A percentile compares a stretch with the other conserved stretches of the same genome.
Evolutionary conservation across 2,888 invertebrate genomes (phyloP).

Genomic region (Cheilosia pagana): DNA sequence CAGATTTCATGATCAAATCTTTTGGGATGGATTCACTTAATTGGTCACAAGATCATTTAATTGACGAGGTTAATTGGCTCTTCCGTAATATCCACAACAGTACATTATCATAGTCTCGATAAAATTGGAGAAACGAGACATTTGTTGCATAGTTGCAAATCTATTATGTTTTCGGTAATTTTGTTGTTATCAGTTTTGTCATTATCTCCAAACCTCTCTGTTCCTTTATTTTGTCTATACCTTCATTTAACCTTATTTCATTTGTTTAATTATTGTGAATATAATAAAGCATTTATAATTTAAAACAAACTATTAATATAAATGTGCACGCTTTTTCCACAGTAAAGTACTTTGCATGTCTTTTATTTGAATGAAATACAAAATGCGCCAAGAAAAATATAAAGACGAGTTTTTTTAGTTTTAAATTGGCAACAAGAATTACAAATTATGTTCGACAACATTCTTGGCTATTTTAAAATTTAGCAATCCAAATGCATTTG

Average conservation of each 20-base stretch:
- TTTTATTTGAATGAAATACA: conserved; percentile 28
- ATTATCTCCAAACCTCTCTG: not conserved
- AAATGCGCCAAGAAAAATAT: conserved; percentile 70
- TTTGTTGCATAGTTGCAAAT: no score
- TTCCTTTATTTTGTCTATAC: not conserved
- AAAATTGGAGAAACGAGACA: no score
- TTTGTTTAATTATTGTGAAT: not conserved
- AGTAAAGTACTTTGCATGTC: conserved; percentile 43
- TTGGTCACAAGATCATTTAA: no score
- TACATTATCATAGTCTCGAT: no score
- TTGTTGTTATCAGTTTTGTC: not conserved
- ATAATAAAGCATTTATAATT: conserved; percentile 1
- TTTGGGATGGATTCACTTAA: no score
- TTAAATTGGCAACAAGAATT: conserved; percentile 24
- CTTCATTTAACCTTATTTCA: not conserved
- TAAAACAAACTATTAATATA: not conserved
- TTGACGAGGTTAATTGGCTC: no score
- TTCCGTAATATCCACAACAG: no score
- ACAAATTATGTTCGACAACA: conserved; percentile 19
- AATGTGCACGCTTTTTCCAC: conserved; percentile 42
- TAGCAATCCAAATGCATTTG: conserved; percentile 48
- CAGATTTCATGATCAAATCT: no score
- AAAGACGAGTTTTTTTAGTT: conserved; percentile 20
- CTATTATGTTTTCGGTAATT: not conserved
- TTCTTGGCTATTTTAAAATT: conserved; percentile 51